Conservation (phyloP, 2,797 vertebrate species). For the Jordanella pulchra region DNA sequence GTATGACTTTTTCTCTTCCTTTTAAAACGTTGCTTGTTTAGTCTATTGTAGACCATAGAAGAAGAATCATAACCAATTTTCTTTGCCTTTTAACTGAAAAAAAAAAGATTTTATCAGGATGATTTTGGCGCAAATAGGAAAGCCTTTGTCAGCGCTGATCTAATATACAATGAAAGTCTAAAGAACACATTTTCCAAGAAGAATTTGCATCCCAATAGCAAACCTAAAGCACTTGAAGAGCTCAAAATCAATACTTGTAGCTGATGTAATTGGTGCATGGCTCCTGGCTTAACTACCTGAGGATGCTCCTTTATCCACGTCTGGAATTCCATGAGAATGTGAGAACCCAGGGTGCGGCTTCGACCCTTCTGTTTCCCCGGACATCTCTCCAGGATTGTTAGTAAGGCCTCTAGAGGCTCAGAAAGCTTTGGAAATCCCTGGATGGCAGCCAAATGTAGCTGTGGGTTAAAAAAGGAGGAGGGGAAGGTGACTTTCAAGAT, state of each 20-base stretch:
- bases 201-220: neutral
- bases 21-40: neutral
- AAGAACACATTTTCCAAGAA: neutral
- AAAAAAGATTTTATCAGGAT: neutral
- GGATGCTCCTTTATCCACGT: constrained; percentile 71
- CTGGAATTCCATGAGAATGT: constrained; percentile 76
- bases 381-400: constrained; percentile 75
- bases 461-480: constrained; percentile 12
- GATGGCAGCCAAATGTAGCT: constrained; percentile 66
- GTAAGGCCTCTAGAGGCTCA: constrained; percentile 72
- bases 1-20: neutral
- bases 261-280: neutral
- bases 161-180: neutral
- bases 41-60: neutral
- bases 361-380: constrained; percentile 70
- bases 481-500: neutral
- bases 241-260: neutral
- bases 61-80: neutral
- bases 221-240: neutral
- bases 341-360: constrained; percentile 62
- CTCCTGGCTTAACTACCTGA: constrained; percentile 44
- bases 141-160: neutral
- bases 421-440: constrained; percentile 74
- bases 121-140: neutral
- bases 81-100: neutral